A percentile compares a stretch with the other conserved stretches of the same genome.
phyloP scores from a whole-genome alignment of 92 coral and sea anemone genomes.

The Heliopora coerulea region DNA sequence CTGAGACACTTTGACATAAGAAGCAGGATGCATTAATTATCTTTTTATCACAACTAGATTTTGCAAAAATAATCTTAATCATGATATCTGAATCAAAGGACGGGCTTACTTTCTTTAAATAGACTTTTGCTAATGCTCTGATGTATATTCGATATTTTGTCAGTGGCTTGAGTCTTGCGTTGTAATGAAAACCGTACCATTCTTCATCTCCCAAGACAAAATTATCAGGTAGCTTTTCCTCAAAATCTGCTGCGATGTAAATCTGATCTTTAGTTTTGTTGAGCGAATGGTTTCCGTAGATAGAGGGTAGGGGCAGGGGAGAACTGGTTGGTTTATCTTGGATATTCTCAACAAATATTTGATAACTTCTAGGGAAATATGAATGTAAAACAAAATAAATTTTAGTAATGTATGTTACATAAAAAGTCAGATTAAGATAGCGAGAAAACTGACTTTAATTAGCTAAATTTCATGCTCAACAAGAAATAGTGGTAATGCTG shows the following conservation, averaged over 20 bases:
- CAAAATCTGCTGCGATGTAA: slow-evolving; percentile 30
- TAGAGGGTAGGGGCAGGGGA: slow-evolving; percentile 3
- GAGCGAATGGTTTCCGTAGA: slow-evolving; percentile 35
- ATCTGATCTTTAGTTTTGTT: slow-evolving; percentile 29
- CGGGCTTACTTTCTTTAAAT: neutral
- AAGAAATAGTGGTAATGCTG: too few species aligned
- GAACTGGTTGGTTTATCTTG: slow-evolving; percentile 14
- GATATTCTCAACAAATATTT: slow-evolving; percentile 30
- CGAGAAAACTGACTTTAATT: too few species aligned
- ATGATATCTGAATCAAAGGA: too few species aligned
- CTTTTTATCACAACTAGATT: too few species aligned
- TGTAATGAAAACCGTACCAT: slow-evolving; percentile 24
- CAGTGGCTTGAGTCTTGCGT: slow-evolving; percentile 17
- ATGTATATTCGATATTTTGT: slow-evolving; percentile 38
- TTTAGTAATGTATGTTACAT: neutral
- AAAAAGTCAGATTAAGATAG: too few species aligned
- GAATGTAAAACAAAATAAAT: neutral
- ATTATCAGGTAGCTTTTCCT: neutral
- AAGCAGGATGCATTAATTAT: too few species aligned
- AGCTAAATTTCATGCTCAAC: too few species aligned
- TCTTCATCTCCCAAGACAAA: slow-evolving; percentile 16
- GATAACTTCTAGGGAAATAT: slow-evolving; percentile 12
- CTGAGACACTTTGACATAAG: too few species aligned
- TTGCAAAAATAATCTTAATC: too few species aligned
- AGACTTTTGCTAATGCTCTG: slow-evolving; percentile 31